These are phyloP conservation scores for Euzophera pinguis DNA, from an alignment of 2,888 invertebrate genomes.

Conservation along the genomic window DNA sequence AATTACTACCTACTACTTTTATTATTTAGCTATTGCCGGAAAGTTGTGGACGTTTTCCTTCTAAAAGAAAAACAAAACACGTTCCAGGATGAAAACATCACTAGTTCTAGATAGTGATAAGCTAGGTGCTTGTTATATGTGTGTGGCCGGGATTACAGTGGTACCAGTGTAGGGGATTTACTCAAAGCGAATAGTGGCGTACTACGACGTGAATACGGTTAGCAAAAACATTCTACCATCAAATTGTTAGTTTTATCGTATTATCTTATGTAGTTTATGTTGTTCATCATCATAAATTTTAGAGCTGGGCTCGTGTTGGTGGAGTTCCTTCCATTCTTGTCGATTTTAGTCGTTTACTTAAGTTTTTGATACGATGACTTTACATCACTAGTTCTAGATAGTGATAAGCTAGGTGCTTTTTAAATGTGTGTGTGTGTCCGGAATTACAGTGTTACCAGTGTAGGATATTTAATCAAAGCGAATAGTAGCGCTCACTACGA, in stretches of 20 bases:
- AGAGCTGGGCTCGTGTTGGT: too few species aligned
- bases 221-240: not conserved
- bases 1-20: too few species aligned
- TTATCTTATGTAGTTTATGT: too few species aligned
- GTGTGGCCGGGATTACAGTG: conserved; percentile 1
- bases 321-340: too few species aligned
- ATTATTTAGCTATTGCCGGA: too few species aligned
- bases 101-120: not conserved
- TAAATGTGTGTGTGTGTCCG: not conserved
- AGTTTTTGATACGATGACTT: too few species aligned
- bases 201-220: not conserved
- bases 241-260: not conserved
- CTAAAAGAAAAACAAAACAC: too few species aligned
- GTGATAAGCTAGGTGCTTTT: not conserved
- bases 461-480: not conserved
- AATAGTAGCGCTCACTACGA: not conserved
- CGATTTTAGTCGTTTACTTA: too few species aligned
- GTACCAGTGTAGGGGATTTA: not conserved
- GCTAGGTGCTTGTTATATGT: not conserved
- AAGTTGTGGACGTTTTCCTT: too few species aligned
- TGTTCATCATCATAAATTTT: too few species aligned
- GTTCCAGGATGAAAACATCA: not conserved
- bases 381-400: not conserved
- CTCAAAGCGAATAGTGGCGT: not conserved
- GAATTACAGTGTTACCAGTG: not conserved